Evolutionary conservation across 2,888 invertebrate genomes (phyloP).

Genomic region (Flexamia atlantica): DNA sequence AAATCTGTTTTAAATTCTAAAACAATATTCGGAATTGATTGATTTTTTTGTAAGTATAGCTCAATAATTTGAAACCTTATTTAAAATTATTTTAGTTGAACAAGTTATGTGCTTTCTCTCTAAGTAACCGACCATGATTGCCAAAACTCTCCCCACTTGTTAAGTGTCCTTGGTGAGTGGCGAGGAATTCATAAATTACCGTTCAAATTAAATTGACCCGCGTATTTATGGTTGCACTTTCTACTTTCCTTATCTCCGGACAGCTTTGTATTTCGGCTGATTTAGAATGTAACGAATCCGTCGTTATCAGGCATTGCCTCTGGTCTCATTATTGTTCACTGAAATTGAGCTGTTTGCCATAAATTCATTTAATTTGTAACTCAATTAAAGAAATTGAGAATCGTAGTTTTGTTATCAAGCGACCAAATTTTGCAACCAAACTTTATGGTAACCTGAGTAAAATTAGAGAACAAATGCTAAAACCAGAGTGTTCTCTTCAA

Average conservation of each 20-base stretch:
- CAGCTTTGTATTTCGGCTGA: not conserved
- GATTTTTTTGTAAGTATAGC: too few species aligned
- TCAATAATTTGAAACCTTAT: too few species aligned
- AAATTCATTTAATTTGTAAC: not conserved
- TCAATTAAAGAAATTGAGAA: too few species aligned
- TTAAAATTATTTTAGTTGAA: too few species aligned
- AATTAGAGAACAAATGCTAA: too few species aligned
- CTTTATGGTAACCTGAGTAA: too few species aligned
- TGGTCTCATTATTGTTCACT: not conserved
- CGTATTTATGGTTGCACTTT: slow-evolving; percentile 10
- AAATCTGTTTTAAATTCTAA: too few species aligned
- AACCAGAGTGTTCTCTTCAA: too few species aligned
- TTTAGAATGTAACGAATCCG: not conserved
- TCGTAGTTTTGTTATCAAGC: too few species aligned
- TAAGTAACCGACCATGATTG: not conserved
- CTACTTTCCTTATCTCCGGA: not conserved
- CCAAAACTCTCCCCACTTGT: slow-evolving; percentile 14
- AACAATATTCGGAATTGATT: too few species aligned
- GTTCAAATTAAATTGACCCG: slow-evolving; percentile 18
- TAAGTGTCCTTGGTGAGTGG: not conserved
- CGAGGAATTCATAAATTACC: not conserved
- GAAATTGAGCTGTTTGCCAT: not conserved
- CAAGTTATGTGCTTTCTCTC: not conserved
- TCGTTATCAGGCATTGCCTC: not conserved
- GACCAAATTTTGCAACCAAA: too few species aligned